Base-by-base conservation (phyloP, 2,797 vertebrate species). In the Brotogeris chrysoptera region DNA sequence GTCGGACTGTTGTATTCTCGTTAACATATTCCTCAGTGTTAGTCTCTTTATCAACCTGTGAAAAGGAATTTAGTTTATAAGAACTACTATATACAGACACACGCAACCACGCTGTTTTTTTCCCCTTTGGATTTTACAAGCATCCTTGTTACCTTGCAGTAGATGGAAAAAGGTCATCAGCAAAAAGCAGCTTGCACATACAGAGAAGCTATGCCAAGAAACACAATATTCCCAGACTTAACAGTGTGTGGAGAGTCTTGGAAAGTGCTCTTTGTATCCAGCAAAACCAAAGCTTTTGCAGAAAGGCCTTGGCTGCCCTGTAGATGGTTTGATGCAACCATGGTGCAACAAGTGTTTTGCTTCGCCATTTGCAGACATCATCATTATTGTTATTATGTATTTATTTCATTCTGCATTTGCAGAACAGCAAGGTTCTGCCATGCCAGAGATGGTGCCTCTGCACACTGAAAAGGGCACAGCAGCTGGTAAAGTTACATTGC, bases 21-120 rank as follows among this genome's bases (percentile, higher is more conserved):
- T 77, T 81, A 43, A 93, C 46, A 0, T 27, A 69, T 71, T 97
- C 97, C 28, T 98, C 98, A 0, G 98, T 98, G 80, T 98, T 98
- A 12, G 98, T 98, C 96, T 98, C 98, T 91, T 98, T 98, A 95
- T 98, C 98, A 32, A 98, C 98, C 98, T 98, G 41, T 4, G n/a
- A 55, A 92, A 30, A 83, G n/a, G 61, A 95, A 93, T 41, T 32
- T 32, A 71, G 21, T 72, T 70, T 49, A 2, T 52, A 53, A 91
- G 63, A 77, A 47, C 8, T 44, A 36, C n/a, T 73, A 2, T 50
- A 74, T 23, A 47, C n/a, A 83, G 23, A 79, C 38, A 47, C 30
- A 6, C 12, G 19, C 24, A 47, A 50, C 60, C n/a, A 41, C 1
- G 1, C 3, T 25, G 52, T 3, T 77, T 81, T 63, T 57, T 27